Conservation (phyloP, 92 coral and sea anemone species). For the Isaurus tuberculatus region DNA sequence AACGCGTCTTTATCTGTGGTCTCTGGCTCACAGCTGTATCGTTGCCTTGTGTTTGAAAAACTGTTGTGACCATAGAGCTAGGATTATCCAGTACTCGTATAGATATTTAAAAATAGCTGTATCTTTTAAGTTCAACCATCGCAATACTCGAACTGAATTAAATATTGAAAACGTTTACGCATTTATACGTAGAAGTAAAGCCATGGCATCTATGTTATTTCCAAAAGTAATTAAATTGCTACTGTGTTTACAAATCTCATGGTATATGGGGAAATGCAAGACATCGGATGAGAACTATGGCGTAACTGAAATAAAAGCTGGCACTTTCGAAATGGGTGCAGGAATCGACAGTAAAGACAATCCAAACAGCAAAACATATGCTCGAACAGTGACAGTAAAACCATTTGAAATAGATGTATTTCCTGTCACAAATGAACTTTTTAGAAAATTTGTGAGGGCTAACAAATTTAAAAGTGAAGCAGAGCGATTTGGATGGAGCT, state of each 20-base stretch:
- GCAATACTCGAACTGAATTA: too few species aligned
- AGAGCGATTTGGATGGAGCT: constrained; percentile 89
- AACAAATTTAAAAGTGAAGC: constrained; percentile 91
- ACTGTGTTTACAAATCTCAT: background rate
- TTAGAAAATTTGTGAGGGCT: constrained; percentile 87
- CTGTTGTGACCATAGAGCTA: too few species aligned
- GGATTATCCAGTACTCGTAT: too few species aligned
- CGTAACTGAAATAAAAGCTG: constrained; percentile 76
- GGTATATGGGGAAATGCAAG: background rate
- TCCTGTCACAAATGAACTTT: constrained; percentile 88
- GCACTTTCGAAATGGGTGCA: constrained; percentile 84
- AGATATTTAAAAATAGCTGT: too few species aligned
- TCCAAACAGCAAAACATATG: constrained; percentile 75
- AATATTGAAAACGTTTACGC: too few species aligned
- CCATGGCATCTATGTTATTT: background rate
- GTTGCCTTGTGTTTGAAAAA: too few species aligned
- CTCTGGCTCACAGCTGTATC: too few species aligned
- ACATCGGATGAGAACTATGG: background rate
- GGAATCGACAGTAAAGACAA: constrained; percentile 55
- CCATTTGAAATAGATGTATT: constrained; percentile 82
- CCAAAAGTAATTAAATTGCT: background rate
- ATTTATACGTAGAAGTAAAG: background rate
- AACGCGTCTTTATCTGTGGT: too few species aligned
- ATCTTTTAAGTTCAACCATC: too few species aligned
- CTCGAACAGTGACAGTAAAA: constrained; percentile 70